phyloP scores from a whole-genome alignment of 2,888 invertebrate genomes.

The Spodoptera littoralis region DNA sequence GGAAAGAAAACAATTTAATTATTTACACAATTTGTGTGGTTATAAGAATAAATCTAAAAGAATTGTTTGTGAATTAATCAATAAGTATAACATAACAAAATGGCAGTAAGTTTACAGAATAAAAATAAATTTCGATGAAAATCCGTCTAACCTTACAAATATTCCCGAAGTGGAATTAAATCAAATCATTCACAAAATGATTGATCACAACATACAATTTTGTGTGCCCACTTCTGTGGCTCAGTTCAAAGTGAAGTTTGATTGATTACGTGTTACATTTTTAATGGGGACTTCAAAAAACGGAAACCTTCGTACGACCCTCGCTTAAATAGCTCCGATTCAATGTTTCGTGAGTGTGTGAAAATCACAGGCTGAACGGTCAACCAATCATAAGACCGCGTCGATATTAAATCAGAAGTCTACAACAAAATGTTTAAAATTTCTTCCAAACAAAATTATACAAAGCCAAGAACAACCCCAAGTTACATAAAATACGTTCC shows the following conservation, averaged over 20 bases:
- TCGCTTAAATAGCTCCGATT: constrained; percentile 24
- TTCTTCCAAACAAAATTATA: neutral
- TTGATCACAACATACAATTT: constrained; percentile 67
- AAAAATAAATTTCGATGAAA: constrained; percentile 28
- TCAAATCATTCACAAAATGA: constrained; percentile 69
- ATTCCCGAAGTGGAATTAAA: constrained; percentile 57
- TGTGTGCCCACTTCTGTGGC: constrained; percentile 63
- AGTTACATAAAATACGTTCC: constrained; percentile 14
- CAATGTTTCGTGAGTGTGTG: constrained; percentile 3
- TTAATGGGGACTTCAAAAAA: constrained; percentile 47
- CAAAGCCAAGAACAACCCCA: neutral
- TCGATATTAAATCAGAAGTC: neutral
- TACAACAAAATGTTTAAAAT: neutral
- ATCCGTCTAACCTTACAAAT: constrained; percentile 32
- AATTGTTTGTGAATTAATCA: constrained; percentile 8
- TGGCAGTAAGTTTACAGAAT: neutral
- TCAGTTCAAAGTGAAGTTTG: constrained; percentile 68
- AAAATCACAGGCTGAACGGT: neutral
- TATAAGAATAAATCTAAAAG: neutral
- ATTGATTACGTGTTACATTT: constrained; percentile 61
- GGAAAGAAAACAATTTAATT: too few species aligned
- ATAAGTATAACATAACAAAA: constrained; percentile 1
- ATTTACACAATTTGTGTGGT: too few species aligned
- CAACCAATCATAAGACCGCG: neutral
- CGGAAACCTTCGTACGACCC: constrained; percentile 1